Base-by-base conservation (phyloP, 2,113 vertebrate species). In the Guaruba guarouba region DNA sequence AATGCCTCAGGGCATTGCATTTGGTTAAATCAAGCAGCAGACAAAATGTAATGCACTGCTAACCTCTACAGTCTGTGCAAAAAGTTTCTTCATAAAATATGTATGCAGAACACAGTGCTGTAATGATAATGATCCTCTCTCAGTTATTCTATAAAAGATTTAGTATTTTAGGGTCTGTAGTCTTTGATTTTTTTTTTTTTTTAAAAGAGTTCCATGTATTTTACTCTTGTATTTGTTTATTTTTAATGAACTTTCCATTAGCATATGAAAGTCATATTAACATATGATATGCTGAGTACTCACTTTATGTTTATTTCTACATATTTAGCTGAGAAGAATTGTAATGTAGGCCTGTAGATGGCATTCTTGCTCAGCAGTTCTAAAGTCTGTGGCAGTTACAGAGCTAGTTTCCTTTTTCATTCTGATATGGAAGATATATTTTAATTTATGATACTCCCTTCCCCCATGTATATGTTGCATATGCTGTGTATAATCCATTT, bases 41-140 rank as follows among this genome's bases (percentile, higher is more conserved):
- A 97, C 86, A 94, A 90, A 97, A 92, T 41, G 75, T 68, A 69
- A 85, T 63, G 85, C 82, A 46, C 95, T 82, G 70, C 92, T 93
- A 77, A 96, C 93, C 95, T 93, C 94, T 86, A 22, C 91, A 96
- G 95, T 29, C 69, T 33, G 76, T 75, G 91, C 82, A 97, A 82
- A 69, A 95, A 96, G 79, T 96, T 97, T 43, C 85, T 90, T 91
- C 91, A 96, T 97, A 67, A 98, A 98, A 97, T 84, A 97, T 96
- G 74, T 25, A 97, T 95, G 92, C 89, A 74, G 89, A 96, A 64
- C 91, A 92, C 77, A 92, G 78, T 27, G 64, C 57, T 90, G 82
- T 74, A 80, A 43, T 75, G 95, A 89, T 97, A 93, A 92, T 37
- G 89, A 94, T 96, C 77, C 77, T 96, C 80, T 94, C 77, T 91